Evolutionary conservation across 2,113 vertebrate species (phyloP).

Genomic region (Fulica atra): DNA sequence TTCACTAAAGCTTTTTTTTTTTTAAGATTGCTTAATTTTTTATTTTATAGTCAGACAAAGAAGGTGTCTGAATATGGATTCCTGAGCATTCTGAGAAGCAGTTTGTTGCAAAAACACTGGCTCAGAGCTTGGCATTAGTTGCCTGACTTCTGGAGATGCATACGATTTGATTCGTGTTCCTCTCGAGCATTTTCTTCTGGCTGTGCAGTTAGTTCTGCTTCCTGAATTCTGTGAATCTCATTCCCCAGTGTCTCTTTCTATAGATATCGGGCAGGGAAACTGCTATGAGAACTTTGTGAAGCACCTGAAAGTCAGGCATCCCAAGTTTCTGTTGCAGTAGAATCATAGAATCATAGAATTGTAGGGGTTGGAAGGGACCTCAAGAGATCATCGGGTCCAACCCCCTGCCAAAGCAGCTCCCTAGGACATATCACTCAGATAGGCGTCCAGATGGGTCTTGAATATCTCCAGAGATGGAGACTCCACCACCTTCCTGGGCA

Average conservation of each 20-base stretch:
- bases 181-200: neutral
- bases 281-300: neutral
- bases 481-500: too few species aligned
- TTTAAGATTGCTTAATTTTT: neutral
- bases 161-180: neutral
- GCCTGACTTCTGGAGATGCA: neutral
- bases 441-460: too few species aligned
- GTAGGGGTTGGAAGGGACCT: too few species aligned
- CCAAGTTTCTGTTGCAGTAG: neutral
- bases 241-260: neutral
- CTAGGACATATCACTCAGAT: too few species aligned
- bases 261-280: neutral
- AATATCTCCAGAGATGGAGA: too few species aligned
- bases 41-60: neutral
- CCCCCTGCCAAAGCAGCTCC: too few species aligned
- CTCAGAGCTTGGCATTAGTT: neutral
- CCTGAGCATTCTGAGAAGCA: neutral
- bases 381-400: too few species aligned
- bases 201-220: neutral
- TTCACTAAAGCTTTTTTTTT: too few species aligned
- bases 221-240: neutral
- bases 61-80: neutral
- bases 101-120: neutral
- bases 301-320: neutral
- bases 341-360: too few species aligned